Base-by-base conservation (phyloP, 2,113 vertebrate species). In the Mormoops blainvillei region DNA sequence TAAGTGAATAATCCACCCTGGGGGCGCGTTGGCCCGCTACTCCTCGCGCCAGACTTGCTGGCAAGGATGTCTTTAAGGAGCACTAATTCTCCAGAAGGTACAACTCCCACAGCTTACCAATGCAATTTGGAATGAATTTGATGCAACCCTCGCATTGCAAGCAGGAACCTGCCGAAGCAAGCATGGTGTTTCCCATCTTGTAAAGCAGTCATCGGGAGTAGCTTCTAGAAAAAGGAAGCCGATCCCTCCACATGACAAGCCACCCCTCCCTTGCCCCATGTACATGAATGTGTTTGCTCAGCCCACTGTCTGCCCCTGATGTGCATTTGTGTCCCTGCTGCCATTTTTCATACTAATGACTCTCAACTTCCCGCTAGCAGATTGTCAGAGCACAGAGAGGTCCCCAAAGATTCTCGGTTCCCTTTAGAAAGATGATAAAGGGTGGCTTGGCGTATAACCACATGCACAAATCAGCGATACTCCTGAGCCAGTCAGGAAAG, bases 1-100 rank as follows among this genome's bases (percentile, higher is more conserved):
- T 97, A 97, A 98, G 94, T 97, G 96, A 98, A 98, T 96, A 97
- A 98, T 90, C 95, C 73, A 74, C 70, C 89, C 97, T 88, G 85
- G 95, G 95, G 97, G 96, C 96, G 96, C 96, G 96, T 96, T 97
- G 94, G 93, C 97, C 56, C 94, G 97, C 97, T 97, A 92, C 95
- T 98, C 96, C 90, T 98, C 96, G 94, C 97, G 91, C 28, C 33
- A 73, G 61, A 73, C 91, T 36, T 97, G 80, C 96, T 96, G 91
- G 91, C 74, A 78, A 93, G 87, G 97, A 97, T 96, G 84, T 94
- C 96, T 98, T 97, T 93, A 98, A 98, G 97, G 95, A 76, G 19
- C 4, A 76, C 96, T 92, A 93, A 93, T 95, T 97, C 95, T 94
- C 77, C 43, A 89, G 84, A 97, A 97, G 94, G 96, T 94, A 43